Conservation (phyloP, 1,140 invertebrate species). For the Drosophila obscura region DNA sequence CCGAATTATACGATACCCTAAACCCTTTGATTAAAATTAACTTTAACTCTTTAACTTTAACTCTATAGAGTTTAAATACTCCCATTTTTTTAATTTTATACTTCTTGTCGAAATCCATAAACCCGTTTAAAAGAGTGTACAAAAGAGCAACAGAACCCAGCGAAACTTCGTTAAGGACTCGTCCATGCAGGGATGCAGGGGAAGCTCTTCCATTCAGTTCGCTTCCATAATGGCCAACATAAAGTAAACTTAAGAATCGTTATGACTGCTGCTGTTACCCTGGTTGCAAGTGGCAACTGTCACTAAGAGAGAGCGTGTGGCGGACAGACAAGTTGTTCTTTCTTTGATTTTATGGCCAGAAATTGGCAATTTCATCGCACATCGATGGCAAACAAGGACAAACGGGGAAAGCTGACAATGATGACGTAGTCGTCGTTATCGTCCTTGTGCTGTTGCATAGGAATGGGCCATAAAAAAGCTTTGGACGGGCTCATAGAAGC, state of each 20-base stretch:
- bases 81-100: too few species aligned
- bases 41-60: too few species aligned
- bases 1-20: neutral
- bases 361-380: slow-evolving; percentile 76
- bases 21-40: too few species aligned
- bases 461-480: slow-evolving; percentile 78
- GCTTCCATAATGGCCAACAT: slow-evolving; percentile 65
- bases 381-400: slow-evolving; percentile 55
- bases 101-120: too few species aligned
- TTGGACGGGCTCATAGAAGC: slow-evolving; percentile 69
- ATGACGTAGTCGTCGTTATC: slow-evolving; percentile 26
- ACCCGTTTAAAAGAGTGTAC: too few species aligned
- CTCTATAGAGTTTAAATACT: too few species aligned
- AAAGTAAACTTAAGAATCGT: slow-evolving; percentile 78
- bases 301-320: slow-evolving; percentile 5
- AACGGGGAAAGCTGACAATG: slow-evolving; percentile 24
- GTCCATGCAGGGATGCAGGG: slow-evolving; percentile 17
- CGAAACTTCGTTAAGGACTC: neutral
- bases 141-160: neutral
- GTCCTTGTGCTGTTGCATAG: slow-evolving; percentile 62
- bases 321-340: slow-evolving; percentile 69
- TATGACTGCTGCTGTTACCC: slow-evolving; percentile 48
- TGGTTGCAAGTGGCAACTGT: slow-evolving; percentile 30
- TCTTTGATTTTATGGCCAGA: slow-evolving; percentile 76
- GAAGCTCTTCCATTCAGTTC: slow-evolving; percentile 19